phyloP scores from a whole-genome alignment of 2,888 invertebrate genomes.

The Stictocephala bisonia region DNA sequence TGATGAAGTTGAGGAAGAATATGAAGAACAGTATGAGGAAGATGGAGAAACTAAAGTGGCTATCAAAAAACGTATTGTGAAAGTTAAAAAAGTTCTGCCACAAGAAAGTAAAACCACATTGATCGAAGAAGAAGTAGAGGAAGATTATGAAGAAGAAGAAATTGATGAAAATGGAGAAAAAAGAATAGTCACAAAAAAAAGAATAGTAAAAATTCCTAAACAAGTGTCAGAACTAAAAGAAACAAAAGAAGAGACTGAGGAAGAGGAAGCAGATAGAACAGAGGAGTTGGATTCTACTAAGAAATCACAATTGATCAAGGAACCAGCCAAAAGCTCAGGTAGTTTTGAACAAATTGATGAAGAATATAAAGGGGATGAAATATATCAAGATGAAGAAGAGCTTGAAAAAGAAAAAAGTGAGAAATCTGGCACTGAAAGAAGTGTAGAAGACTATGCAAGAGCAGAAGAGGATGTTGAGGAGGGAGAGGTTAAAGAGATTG shows the following conservation, averaged over 20 bases:
- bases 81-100: too few relatives aligned
- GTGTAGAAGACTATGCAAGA: background rate
- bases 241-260: slow-evolving; percentile 12
- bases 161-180: slow-evolving; percentile 23
- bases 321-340: background rate
- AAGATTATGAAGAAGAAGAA: slow-evolving; percentile 21
- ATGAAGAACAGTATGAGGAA: slow-evolving; percentile 21
- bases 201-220: background rate
- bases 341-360: slow-evolving; percentile 5
- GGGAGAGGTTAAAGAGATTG: background rate
- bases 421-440: background rate
- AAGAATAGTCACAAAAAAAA: background rate
- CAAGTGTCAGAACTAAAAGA: background rate
- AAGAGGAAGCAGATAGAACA: slow-evolving; percentile 8
- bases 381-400: background rate
- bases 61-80: slow-evolving; percentile 5
- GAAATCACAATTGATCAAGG: background rate
- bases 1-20: slow-evolving; percentile 6
- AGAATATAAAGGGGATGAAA: slow-evolving; percentile 20
- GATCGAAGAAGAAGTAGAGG: background rate
- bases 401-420: background rate
- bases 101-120: too few relatives aligned
- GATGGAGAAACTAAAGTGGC: slow-evolving; percentile 10
- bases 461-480: background rate
- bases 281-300: background rate